These are phyloP conservation scores for Lasioglossum marginatum DNA, from an alignment of 2,888 invertebrate genomes.

Conservation along the genomic window DNA sequence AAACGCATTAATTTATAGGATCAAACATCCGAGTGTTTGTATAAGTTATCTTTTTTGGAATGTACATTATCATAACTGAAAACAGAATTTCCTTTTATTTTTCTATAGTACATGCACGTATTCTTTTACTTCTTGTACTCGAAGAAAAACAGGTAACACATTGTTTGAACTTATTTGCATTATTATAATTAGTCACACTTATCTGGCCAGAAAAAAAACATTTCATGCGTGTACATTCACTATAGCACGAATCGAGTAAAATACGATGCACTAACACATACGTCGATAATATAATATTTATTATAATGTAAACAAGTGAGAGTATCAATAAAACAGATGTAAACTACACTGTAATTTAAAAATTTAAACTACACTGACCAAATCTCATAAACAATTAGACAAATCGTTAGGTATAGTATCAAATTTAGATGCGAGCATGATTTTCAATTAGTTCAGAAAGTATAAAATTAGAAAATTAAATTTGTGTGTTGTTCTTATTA, in stretches of 20 bases:
- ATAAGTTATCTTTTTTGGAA: constrained; percentile 61
- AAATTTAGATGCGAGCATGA: too few relatives aligned
- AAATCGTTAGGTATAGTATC: too few relatives aligned
- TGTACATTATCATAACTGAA: constrained; percentile 33
- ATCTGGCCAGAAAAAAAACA: background rate
- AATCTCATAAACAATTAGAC: background rate
- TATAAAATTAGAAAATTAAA: background rate
- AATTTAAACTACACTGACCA: background rate
- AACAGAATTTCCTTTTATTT: constrained; percentile 33
- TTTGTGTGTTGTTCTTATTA: background rate
- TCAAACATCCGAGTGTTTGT: constrained; percentile 72
- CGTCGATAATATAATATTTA: too few relatives aligned
- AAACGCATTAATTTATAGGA: constrained; percentile 69
- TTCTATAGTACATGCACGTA: background rate
- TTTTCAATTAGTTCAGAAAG: background rate
- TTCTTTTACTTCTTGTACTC: background rate
- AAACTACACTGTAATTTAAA: background rate
- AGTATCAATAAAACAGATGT: background rate
- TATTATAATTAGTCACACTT: background rate
- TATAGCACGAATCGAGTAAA: background rate
- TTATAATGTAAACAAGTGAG: too few relatives aligned
- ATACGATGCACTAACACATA: background rate
- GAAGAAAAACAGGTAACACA: background rate
- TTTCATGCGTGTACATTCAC: background rate
- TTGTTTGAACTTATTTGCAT: background rate